These are phyloP conservation scores for Thermophis baileyi DNA, from an alignment of 2,113 vertebrate genomes.

Conservation along the genomic window DNA sequence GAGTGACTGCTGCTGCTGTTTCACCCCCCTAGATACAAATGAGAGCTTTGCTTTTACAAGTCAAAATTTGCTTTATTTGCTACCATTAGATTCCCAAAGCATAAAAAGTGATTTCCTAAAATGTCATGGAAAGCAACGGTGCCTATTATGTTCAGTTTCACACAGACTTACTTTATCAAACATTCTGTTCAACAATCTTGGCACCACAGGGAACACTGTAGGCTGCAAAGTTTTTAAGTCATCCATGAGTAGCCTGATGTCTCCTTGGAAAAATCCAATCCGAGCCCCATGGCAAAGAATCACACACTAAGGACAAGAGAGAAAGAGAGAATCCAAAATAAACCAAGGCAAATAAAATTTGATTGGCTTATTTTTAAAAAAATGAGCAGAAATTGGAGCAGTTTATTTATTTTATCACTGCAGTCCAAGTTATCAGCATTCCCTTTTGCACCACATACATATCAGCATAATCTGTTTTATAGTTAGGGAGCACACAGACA, in stretches of 20 bases:
- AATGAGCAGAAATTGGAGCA: not conserved
- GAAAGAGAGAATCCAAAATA: not conserved
- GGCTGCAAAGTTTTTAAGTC: conserved; percentile 90
- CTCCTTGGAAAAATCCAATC: conserved; percentile 97
- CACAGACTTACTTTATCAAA: conserved; percentile 89
- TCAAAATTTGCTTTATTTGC: not conserved
- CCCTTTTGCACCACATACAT: not conserved
- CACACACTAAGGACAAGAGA: conserved; percentile 70
- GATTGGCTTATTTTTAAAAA: not conserved
- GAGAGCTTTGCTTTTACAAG: not conserved
- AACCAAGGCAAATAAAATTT: not conserved
- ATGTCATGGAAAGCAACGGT: not conserved
- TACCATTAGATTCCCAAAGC: not conserved
- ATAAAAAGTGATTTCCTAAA: not conserved
- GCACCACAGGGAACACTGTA: conserved; percentile 94
- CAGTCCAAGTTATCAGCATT: not conserved
- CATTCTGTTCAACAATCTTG: conserved; percentile 94
- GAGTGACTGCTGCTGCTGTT: not conserved
- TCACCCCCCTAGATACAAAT: not conserved
- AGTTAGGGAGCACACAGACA: not conserved
- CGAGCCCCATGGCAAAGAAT: conserved; percentile 86
- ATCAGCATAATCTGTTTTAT: not conserved
- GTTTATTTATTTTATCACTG: not conserved
- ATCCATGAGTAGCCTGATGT: conserved; percentile 96
- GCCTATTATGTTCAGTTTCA: not conserved